Conservation (phyloP, 2,797 vertebrate species). For the Argentina silus region DNA sequence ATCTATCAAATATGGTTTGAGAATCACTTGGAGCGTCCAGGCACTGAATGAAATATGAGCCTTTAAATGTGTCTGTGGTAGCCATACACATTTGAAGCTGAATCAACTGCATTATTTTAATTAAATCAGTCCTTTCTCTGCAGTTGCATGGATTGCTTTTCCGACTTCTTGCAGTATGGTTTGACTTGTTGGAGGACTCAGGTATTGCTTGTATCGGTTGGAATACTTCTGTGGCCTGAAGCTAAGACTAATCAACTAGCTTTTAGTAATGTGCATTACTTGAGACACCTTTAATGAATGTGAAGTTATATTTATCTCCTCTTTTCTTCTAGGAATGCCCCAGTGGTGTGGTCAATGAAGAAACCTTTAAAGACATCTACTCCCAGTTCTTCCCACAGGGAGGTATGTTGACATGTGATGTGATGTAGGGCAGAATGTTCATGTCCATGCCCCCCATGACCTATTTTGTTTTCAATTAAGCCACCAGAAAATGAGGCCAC, state of each 20-base stretch:
- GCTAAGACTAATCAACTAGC: not conserved
- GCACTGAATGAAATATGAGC: not conserved
- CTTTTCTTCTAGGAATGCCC: slow-evolving; percentile 8
- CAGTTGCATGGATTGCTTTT: not conserved
- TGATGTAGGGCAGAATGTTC: not conserved
- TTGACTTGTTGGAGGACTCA: not conserved
- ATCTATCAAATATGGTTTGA: not conserved
- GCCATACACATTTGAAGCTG: not conserved
- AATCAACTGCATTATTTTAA: not conserved
- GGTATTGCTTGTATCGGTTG: not conserved
- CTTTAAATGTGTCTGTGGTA: not conserved
- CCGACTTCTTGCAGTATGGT: not conserved
- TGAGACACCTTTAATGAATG: not conserved
- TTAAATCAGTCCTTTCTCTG: not conserved
- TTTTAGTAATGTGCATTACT: not conserved
- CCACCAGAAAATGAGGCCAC: no score
- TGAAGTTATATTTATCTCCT: not conserved
- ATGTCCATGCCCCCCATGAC: not conserved
- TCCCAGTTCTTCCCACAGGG: slow-evolving; percentile 18
- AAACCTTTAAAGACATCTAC: slow-evolving; percentile 19
- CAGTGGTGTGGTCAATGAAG: slow-evolving; percentile 17
- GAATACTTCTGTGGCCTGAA: not conserved
- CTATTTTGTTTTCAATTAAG: not conserved
- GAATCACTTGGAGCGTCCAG: not conserved
- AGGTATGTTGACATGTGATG: slow-evolving; percentile 4